A percentile compares a stretch with the other conserved stretches of the same genome.
These are phyloP conservation scores for Sinelater perroti DNA, from an alignment of 2,888 invertebrate genomes.

Conservation along the genomic window DNA sequence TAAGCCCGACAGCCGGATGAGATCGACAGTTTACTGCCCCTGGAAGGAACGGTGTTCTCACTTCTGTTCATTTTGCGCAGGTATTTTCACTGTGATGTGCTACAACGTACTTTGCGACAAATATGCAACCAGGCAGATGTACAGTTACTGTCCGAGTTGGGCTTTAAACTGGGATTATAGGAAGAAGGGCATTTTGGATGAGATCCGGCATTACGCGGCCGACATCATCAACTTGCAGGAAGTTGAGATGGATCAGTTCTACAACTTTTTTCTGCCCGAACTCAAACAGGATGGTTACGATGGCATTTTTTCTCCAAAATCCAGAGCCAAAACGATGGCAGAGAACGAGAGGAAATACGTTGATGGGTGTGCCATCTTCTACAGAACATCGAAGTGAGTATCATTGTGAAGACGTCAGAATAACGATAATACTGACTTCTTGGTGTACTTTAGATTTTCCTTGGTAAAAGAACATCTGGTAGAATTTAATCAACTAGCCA, in stretches of 20 bases:
- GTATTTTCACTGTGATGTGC: slow-evolving; percentile 99
- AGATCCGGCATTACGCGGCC: slow-evolving; percentile 94
- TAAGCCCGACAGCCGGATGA: not conserved
- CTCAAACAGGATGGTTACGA: slow-evolving; percentile 90
- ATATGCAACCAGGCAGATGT: slow-evolving; percentile 98
- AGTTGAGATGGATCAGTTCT: slow-evolving; percentile 99
- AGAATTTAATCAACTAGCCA: slow-evolving; percentile 98
- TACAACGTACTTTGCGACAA: slow-evolving; percentile 99
- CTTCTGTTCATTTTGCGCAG: slow-evolving; percentile 61
- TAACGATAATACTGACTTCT: not conserved
- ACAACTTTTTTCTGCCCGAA: slow-evolving; percentile 95
- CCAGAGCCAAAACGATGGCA: slow-evolving; percentile 97
- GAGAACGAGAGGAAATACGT: slow-evolving; percentile 97
- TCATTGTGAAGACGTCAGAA: too few relatives aligned
- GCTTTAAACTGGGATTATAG: slow-evolving; percentile 98
- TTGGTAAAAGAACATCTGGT: slow-evolving; percentile 95
- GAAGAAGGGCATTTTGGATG: slow-evolving; percentile 95
- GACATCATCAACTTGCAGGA: slow-evolving; percentile 97
- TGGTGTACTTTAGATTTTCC: slow-evolving; percentile 76
- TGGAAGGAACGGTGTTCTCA: not conserved
- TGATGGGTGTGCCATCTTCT: slow-evolving; percentile 99
- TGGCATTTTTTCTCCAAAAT: slow-evolving; percentile 98
- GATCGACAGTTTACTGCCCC: not conserved
- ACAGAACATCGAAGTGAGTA: slow-evolving; percentile 87
- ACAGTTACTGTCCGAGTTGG: slow-evolving; percentile 99